Percentiles rank a stretch among this genome's conserved stretches.
These are phyloP conservation scores for Pandemis corylana DNA, from an alignment of 2,888 invertebrate species.

Conservation along the genomic window DNA sequence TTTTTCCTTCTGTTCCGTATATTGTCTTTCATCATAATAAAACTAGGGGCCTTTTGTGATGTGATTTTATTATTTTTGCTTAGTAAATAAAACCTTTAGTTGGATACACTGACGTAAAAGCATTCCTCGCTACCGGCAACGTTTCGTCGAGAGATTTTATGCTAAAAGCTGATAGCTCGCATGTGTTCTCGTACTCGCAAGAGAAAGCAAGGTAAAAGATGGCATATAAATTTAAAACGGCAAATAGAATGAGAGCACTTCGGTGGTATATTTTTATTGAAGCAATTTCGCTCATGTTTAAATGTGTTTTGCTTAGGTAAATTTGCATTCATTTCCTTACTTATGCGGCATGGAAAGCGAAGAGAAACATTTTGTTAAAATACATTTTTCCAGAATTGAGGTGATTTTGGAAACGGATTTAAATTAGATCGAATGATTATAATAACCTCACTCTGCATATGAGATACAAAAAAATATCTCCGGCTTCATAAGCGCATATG, in stretches of 20 bases:
- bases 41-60: constrained; percentile 14
- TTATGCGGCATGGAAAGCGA: neutral
- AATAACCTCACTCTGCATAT: neutral
- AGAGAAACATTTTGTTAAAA: neutral
- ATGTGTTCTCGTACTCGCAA: constrained; percentile 29
- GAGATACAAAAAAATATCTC: too few relatives aligned
- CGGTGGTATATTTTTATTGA: constrained; percentile 36
- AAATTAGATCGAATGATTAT: neutral
- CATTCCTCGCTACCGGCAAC: constrained; percentile 27
- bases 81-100: constrained; percentile 39
- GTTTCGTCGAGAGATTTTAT: constrained; percentile 35
- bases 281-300: constrained; percentile 36
- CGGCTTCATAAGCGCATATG: too few relatives aligned
- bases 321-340: constrained; percentile 17
- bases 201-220: constrained; percentile 35
- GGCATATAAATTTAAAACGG: constrained; percentile 41
- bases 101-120: constrained; percentile 34
- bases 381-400: neutral
- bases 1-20: constrained; percentile 13
- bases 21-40: constrained; percentile 31
- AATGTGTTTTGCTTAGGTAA: constrained; percentile 27
- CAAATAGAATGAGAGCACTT: constrained; percentile 39
- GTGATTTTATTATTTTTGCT: constrained; percentile 26
- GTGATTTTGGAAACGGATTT: neutral
- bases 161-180: constrained; percentile 38